Base-by-base conservation (phyloP, 2,113 vertebrate genomes). In the Crotalus horridus region DNA sequence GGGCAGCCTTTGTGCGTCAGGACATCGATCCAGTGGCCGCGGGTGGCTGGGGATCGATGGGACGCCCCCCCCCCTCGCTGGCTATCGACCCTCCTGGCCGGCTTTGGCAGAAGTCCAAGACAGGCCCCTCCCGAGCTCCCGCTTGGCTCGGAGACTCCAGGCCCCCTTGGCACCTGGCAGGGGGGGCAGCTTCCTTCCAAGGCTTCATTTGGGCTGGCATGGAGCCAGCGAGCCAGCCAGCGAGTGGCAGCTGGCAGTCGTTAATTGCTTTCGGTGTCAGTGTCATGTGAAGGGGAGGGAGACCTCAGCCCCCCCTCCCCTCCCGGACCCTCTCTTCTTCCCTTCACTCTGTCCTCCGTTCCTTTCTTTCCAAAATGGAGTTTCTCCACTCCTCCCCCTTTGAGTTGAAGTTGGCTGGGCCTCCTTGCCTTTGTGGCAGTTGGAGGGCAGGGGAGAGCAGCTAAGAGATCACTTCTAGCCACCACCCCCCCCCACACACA, bases 211-310 rank as follows among this genome's bases (percentile, higher is more conserved):
- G 15, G 13, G 51, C 26, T 53, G 12, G 51, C 43, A 5, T 29
- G 54, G 61, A 81, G 1, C 6, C 1, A 64, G 46, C 1, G 2
- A 29, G 3, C 8, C 7, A 51, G 48, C 48, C 48, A 51, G 48
- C 8, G 48, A 85, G 33, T 9, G 88, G 8, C 89, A 53, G 86
- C 15, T 23, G 46, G 91, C 46, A 23, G 64, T 0, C 26, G 58
- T 89, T 43, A 93, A 89, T 87, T 87, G 13, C 92, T 91, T 94
- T 88, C 69, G 21, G 91, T 69, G 29, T 88, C 85, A 15, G 91
- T 69, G 29, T 0, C 0, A 4, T 86, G n/a, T 26, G 61, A 69
- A 89, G 87, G 81, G 17, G 29, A 69, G n/a, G 64, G 29, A 33
- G n/a, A 17, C 69, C 13, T 33, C 64, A 17, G n/a, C 13, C 2